phyloP scores from a whole-genome alignment of 1,140 invertebrate genomes.

The Fopius arisanus region DNA sequence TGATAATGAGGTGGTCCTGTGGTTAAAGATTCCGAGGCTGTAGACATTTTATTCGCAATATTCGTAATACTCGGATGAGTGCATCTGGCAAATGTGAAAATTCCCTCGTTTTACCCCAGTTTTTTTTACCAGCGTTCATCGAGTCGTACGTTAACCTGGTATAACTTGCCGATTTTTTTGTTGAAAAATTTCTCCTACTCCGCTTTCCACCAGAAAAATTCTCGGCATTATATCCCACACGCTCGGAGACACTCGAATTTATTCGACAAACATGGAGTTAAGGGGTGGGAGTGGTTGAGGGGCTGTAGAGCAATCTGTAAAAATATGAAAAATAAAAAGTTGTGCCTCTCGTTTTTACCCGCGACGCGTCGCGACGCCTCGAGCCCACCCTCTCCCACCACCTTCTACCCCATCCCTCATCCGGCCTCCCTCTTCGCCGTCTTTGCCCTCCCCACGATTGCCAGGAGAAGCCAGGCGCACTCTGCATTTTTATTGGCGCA shows the following conservation, averaged over 20 bases:
- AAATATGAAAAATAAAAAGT: not conserved
- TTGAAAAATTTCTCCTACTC: not conserved
- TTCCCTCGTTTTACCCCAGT: not conserved
- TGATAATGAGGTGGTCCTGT: not conserved
- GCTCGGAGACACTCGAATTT: not conserved
- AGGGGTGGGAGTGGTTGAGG: not conserved
- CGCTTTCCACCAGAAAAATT: not conserved
- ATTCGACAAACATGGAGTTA: not conserved
- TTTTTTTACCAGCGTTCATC: not conserved
- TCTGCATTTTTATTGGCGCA: slow-evolving; percentile 33
- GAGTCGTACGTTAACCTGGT: not conserved
- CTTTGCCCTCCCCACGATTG: slow-evolving; percentile 19
- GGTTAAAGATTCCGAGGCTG: not conserved
- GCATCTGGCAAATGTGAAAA: too few relatives aligned
- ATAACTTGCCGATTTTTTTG: not conserved
- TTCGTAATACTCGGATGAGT: not conserved
- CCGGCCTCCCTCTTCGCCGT: too few relatives aligned
- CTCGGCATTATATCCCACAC: not conserved
- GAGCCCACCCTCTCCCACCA: not conserved
- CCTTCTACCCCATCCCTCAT: not conserved
- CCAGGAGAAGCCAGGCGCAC: slow-evolving; percentile 10
- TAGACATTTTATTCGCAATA: not conserved
- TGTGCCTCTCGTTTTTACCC: not conserved
- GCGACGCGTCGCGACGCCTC: slow-evolving; percentile 10
- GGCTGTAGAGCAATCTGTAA: not conserved